Evolutionary conservation across 2,797 vertebrate species (phyloP).

Genomic region (Gambusia yucatana): DNA sequence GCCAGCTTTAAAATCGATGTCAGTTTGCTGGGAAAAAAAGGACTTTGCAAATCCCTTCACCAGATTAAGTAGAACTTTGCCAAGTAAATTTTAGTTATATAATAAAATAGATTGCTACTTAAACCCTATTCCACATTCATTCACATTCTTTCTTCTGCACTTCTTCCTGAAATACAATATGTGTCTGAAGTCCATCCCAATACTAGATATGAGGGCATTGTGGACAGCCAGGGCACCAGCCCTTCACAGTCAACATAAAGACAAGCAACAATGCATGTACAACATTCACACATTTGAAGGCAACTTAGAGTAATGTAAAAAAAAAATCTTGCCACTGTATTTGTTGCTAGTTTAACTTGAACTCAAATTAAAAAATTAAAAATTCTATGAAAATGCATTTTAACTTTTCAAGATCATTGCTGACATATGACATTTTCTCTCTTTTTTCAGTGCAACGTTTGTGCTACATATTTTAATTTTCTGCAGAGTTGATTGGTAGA

Average conservation of each 20-base stretch:
- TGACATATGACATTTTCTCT: neutral
- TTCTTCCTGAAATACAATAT: neutral
- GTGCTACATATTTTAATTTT: neutral
- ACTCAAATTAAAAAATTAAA: neutral
- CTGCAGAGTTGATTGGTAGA: neutral
- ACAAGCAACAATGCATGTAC: neutral
- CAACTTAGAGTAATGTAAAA: neutral
- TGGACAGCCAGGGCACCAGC: neutral
- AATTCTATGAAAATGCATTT: neutral
- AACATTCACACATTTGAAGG: neutral
- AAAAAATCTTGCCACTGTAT: neutral
- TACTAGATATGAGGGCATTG: neutral
- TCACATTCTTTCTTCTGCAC: neutral
- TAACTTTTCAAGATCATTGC: neutral
- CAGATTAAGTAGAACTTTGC: neutral
- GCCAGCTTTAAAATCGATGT: neutral
- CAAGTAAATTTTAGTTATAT: neutral
- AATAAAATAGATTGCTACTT: neutral
- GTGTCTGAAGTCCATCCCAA: neutral
- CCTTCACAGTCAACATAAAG: neutral
- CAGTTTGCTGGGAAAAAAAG: neutral
- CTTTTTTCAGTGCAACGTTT: neutral
- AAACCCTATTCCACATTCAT: neutral
- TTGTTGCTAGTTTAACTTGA: neutral
- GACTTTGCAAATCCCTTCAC: neutral